A percentile compares a stretch with the other conserved stretches of the same genome.
These are phyloP conservation scores for Pseudolaguvia tuberculata DNA, from an alignment of 2,113 vertebrate genomes.

Conservation along the genomic window DNA sequence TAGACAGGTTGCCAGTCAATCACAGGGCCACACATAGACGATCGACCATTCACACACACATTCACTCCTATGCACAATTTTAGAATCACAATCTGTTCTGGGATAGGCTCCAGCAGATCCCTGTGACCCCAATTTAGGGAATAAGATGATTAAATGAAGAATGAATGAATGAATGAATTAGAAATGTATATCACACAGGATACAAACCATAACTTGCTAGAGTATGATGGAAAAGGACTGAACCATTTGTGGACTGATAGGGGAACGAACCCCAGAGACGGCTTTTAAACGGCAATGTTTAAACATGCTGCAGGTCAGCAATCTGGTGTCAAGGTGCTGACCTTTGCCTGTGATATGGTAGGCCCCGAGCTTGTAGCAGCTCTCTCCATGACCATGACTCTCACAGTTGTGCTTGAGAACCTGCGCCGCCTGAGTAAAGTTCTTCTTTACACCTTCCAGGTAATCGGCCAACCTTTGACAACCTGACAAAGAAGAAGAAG, in stretches of 20 bases:
- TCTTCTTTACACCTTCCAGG: constrained; percentile 81
- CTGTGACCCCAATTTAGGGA: too few species aligned
- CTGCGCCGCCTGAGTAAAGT: constrained; percentile 77
- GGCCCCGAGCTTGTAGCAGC: constrained; percentile 89
- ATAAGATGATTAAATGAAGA: too few species aligned
- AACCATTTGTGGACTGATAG: background rate
- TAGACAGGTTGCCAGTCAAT: too few species aligned
- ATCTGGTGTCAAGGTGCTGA: constrained; percentile 47
- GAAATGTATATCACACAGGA: too few species aligned
- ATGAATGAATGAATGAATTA: too few species aligned
- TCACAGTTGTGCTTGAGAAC: constrained; percentile 92
- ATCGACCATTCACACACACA: too few species aligned
- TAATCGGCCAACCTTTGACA: constrained; percentile 91
- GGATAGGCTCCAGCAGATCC: too few species aligned
- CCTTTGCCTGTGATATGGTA: constrained; percentile 92
- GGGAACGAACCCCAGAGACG: background rate
- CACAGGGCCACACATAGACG: too few species aligned
- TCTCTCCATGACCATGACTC: constrained; percentile 74
- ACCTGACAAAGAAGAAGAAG: constrained; percentile 57
- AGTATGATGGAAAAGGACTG: background rate
- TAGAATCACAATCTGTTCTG: too few species aligned
- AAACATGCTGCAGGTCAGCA: background rate
- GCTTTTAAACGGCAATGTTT: background rate
- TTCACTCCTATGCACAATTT: too few species aligned
- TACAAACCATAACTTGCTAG: too few species aligned